Evolutionary conservation across 2,113 vertebrate genomes (phyloP), one percentile per base, ranked within the genome.

Genomic region (Pelusios castaneus): DNA sequence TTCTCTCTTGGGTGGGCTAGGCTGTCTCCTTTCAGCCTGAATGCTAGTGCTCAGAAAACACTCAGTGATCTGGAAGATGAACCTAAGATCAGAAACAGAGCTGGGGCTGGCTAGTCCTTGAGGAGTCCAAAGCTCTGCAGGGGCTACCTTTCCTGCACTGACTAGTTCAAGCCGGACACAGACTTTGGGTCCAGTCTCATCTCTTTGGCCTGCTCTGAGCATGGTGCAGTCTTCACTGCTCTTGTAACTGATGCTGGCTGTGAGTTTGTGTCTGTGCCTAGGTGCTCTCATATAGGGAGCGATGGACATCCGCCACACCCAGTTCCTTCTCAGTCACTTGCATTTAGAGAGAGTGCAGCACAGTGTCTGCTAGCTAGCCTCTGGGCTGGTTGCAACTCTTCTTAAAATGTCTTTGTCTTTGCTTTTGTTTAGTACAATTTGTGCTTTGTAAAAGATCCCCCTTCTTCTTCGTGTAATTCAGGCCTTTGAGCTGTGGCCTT

Each of bases 61-160:
- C 56, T 91, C 54, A 75, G 25, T 2, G 73, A 84, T 85, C 86
- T 78, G 67, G 63, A 95, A 93, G 94, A 58, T n/a, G 45, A 51
- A 89, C 54, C 38, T 78, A 84, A 58, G 49, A 58, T 88, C 82
- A 84, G 94, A 95, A 95, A 87, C 38, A 45, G 19, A 85, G 63
- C 56, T 90, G 10, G 2, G 34, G 63, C 63, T 70, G 63, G 63
- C 60, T 67, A 19, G 60, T n/a, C 21, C 21, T n/a, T 70, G 63
- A 38, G 10, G 63, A 8, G 34, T 17, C 60, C 34, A 67, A n/a
- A 67, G 60, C 7, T 70, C 63, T 10, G n/a, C 19, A 70, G 8
- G 34, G 63, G n/a, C 19, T 38, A 38, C 34, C n/a, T 19, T 70
- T n/a, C n/a, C 19, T 70, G 58, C 11, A 6, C 13, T 60, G 29